Evolutionary conservation across 2,888 invertebrate genomes (phyloP), one percentile per base, ranked within the genome.

Genomic region (Pomacea canaliculata): DNA sequence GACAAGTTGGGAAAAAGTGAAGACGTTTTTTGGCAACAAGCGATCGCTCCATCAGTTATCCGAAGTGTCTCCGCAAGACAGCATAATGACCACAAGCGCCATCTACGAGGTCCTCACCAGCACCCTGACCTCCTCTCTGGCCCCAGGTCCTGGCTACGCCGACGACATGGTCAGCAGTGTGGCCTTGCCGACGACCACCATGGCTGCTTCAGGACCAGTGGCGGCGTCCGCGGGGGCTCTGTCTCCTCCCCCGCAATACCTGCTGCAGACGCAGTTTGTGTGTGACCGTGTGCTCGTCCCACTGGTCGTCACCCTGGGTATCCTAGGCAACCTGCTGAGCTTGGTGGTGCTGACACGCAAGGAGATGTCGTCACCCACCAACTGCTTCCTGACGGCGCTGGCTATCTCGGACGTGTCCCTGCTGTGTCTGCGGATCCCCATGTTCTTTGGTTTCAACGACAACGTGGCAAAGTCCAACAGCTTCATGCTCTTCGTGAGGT

Each of bases 361-460:
- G 63, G 80, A 82, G 70, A 83, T 83, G 82, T 72, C 77, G 4
- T 78, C 81, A 12, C 78, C 82, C 23, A 81, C 82, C 59, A 82
- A 80, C 71, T 80, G 81, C 59, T 83, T 83, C 76, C 78, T 83
- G 18, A 83, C 80, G 0, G 82, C 80, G n/a, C 78, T 83, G 68
- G 83, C 81, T 3, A 79, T 82, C 49, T 83, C 83, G 1, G 83
- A 83, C 75, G 68, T 82, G 67, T 67, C 79, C 19, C 80, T 83
- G 27, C 79, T 83, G n/a, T 67, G 77, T 13, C 71, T 80, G 46
- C 81, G 81, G 76, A 71, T 82, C 59, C 81, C 81, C 23, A 71
- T 77, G 37, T 81, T 80, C 76, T 77, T 81, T 62, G 70, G 76
- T 68, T 75, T 78, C 65, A 79, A 79, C 75, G 65, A 37, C 2